These are phyloP conservation scores for Drosophila anomalipes DNA, from an alignment of 2,888 invertebrate species.

Conservation along the genomic window DNA sequence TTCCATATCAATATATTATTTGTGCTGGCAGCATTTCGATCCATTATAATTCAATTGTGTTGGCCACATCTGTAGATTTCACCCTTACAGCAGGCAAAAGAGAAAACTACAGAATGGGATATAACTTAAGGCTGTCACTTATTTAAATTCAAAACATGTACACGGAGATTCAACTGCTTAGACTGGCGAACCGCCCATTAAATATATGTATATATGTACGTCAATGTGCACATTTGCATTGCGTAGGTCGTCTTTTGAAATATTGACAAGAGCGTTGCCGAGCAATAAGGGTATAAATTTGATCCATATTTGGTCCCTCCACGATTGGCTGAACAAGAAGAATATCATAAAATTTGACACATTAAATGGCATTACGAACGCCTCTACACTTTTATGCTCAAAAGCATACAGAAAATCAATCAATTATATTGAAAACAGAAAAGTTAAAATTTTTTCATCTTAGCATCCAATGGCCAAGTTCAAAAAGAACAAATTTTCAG, in stretches of 20 bases:
- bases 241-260: constrained; percentile 23
- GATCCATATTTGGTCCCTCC: constrained; percentile 8
- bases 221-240: constrained; percentile 22
- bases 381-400: constrained; percentile 31
- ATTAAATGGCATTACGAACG: constrained; percentile 30
- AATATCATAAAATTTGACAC: constrained; percentile 45
- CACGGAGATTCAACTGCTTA: constrained; percentile 2
- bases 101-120: neutral
- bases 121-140: neutral
- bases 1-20: constrained; percentile 20
- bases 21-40: constrained; percentile 1
- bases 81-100: neutral
- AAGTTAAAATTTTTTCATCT: constrained; percentile 12
- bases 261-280: constrained; percentile 14
- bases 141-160: constrained; percentile 23
- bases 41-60: constrained; percentile 5
- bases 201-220: constrained; percentile 6
- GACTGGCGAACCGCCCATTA: neutral
- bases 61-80: constrained; percentile 1
- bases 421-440: constrained; percentile 23
- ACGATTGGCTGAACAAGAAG: constrained; percentile 35
- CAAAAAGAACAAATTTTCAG: neutral
- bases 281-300: constrained; percentile 5
- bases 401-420: constrained; percentile 40
- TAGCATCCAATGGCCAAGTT: neutral